These are phyloP conservation scores for Epinotia ramella DNA, from an alignment of 2,888 invertebrate species.

Conservation along the genomic window DNA sequence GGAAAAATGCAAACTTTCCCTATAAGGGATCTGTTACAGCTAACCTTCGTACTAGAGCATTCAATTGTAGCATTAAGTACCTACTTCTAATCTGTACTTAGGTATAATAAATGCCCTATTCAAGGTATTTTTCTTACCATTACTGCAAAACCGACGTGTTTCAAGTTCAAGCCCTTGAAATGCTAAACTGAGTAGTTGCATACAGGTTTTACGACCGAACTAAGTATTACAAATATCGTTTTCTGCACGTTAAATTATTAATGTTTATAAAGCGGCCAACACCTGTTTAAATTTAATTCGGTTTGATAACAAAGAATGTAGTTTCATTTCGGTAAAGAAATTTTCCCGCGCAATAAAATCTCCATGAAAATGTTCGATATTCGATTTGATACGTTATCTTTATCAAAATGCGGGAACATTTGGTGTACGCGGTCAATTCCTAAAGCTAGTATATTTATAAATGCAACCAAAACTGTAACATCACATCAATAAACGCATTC, in stretches of 20 bases:
- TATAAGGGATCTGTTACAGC: too few relatives aligned
- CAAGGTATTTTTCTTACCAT: constrained; percentile 11
- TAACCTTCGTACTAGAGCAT: neutral
- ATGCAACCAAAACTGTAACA: constrained; percentile 6
- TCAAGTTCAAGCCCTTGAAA: constrained; percentile 33
- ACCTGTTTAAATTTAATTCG: constrained; percentile 22
- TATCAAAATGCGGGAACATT: constrained; percentile 26
- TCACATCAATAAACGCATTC: neutral
- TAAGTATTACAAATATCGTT: neutral
- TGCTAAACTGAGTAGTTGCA: neutral
- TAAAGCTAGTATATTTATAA: constrained; percentile 40
- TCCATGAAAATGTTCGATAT: constrained; percentile 9
- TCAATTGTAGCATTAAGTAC: neutral
- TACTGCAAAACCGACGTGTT: constrained; percentile 6
- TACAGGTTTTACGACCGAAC: neutral
- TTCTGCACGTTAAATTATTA: constrained; percentile 1
- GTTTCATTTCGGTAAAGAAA: neutral
- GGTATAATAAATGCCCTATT: neutral
- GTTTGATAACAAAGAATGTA: constrained; percentile 5
- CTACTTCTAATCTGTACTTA: neutral
- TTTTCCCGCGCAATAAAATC: constrained; percentile 9
- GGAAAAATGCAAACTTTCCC: too few relatives aligned
- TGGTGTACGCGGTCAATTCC: constrained; percentile 6
- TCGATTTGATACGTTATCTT: constrained; percentile 15
- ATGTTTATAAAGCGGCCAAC: constrained; percentile 17